Percentiles rank a stretch among this genome's conserved stretches.
phyloP scores from a whole-genome alignment of 2,113 vertebrate genomes.

The Panurus biarmicus region DNA sequence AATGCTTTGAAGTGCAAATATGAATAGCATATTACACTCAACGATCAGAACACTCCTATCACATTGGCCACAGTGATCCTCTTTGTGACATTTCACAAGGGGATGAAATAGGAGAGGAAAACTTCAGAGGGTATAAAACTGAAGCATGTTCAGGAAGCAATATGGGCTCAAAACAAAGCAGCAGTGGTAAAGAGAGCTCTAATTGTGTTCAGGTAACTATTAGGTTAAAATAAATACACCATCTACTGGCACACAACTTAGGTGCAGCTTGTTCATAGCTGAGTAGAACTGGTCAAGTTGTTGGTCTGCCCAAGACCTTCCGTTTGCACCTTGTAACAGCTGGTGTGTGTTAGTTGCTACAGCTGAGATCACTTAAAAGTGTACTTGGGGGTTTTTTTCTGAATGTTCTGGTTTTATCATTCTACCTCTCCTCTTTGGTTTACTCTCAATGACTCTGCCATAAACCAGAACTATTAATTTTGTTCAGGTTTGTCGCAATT shows the following conservation, averaged over 20 bases:
- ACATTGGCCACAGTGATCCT: neutral
- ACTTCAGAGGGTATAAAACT: neutral
- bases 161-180: neutral
- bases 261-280: neutral
- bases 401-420: neutral
- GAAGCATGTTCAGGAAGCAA: neutral
- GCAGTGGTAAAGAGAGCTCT: neutral
- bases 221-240: slow-evolving; percentile 44
- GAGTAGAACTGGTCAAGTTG: neutral
- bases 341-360: neutral
- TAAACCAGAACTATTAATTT: neutral
- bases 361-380: slow-evolving; percentile 19
- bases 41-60: neutral
- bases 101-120: neutral
- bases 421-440: neutral
- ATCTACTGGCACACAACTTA: slow-evolving; percentile 13
- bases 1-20: slow-evolving; percentile 12
- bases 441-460: neutral
- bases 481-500: neutral
- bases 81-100: neutral
- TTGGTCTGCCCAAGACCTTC: neutral
- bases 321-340: slow-evolving; percentile 36
- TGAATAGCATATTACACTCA: neutral
- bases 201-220: neutral
- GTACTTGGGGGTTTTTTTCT: neutral